phyloP scores from a whole-genome alignment of 2,888 invertebrate genomes.

The Hyposoter didymator region DNA sequence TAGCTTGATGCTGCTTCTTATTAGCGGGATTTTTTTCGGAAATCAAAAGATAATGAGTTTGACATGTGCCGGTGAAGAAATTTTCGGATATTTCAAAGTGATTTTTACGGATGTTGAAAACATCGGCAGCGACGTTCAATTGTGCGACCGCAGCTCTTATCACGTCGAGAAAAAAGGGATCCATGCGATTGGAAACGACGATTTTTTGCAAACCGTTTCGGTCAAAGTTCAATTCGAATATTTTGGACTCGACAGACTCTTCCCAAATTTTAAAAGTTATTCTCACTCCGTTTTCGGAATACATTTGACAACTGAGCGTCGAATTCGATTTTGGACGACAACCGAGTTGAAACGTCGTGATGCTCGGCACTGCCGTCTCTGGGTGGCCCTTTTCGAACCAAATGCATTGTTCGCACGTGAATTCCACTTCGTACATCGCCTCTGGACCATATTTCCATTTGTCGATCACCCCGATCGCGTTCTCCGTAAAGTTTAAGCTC shows the following conservation, averaged over 20 bases:
- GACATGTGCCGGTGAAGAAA: constrained; percentile 13
- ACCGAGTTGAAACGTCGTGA: constrained; percentile 29
- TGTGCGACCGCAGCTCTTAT: constrained; percentile 72
- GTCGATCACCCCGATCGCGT: neutral
- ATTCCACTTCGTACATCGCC: constrained; percentile 52
- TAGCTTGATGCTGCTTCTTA: neutral
- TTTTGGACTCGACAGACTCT: neutral
- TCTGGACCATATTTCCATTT: constrained; percentile 60
- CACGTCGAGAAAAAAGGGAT: constrained; percentile 71
- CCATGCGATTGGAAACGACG: constrained; percentile 71
- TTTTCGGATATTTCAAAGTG: constrained; percentile 71
- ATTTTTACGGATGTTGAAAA: constrained; percentile 64
- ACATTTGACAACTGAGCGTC: constrained; percentile 47
- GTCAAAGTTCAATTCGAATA: constrained; percentile 75
- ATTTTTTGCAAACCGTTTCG: constrained; percentile 72
- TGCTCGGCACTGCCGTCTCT: neutral
- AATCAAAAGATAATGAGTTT: constrained; percentile 14
- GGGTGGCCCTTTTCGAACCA: neutral
- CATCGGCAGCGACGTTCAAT: constrained; percentile 71
- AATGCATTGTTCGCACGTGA: constrained; percentile 6
- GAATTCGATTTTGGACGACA: constrained; percentile 41
- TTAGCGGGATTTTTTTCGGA: neutral
- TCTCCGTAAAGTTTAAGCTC: constrained; percentile 17
- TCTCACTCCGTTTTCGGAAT: neutral
- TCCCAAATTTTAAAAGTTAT: neutral